Evolutionary conservation across 2,888 invertebrate genomes (phyloP), one percentile per base, ranked within the genome.

Genomic region (Digitonthophagus gazella): DNA sequence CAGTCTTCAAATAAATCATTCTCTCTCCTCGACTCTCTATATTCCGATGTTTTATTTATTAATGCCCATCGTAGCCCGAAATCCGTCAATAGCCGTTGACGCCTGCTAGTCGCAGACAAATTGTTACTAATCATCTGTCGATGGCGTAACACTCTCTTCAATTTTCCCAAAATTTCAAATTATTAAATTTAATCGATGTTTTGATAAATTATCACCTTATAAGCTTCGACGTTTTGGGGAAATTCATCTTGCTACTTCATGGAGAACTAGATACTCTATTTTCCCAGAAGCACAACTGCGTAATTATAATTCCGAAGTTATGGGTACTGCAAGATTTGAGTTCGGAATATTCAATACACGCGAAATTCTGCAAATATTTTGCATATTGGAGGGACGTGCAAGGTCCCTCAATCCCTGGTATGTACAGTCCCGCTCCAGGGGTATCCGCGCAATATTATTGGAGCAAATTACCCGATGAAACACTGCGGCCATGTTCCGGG

Each of bases 1-100:
- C 73, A 74, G 72, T 73, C 72, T 71, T 72, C 73, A 72, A 69
- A 75, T 74, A 75, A 75, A 75, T 74, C 74, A 75, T 75, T 72
- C 71, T 67, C 74, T 15, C 20, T 15, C 61, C 19, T 68, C 57
- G 64, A 57, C 56, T 65, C 67, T 58, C 64, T 19, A 18, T 44
- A 44, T 44, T 44, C 28, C 54, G 70, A 58, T 65, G 69, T 67
- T 64, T 67, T 69, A 70, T 71, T 71, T 69, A 69, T 71, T 71
- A 64, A 67, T 65, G 67, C 65, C 57, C 22, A 58, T 20, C 18
- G 66, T 57, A 15, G 22, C 20, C 66, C 6, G 63, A 56, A 65
- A 57, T n/a, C 63, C 56, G 58, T 65, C 58, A 70, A 65, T 65
- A 65, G 15, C 66, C 63, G 20, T 16, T 19, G 19, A 15, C 58